These are phyloP conservation scores for Philopedon plagiatum DNA, from an alignment of 2,888 invertebrate genomes.

Conservation along the genomic window DNA sequence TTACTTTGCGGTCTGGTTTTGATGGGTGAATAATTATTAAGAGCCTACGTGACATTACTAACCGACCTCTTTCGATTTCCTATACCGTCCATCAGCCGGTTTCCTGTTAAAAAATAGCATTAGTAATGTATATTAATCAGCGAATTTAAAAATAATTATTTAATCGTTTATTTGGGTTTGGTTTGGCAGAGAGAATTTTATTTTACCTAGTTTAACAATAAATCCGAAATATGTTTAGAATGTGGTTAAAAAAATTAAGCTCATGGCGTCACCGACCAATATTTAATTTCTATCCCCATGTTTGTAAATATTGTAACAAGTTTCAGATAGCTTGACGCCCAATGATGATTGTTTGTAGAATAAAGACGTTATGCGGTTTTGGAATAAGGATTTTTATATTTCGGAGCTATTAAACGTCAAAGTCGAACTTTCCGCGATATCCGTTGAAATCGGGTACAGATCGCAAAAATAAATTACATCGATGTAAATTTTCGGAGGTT, in stretches of 20 bases:
- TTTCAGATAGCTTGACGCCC: background rate
- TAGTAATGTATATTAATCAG: conserved; percentile 9
- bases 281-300: background rate
- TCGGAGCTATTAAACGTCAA: background rate
- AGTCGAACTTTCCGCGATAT: no score
- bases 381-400: background rate
- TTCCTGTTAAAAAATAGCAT: background rate
- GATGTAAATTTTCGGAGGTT: no score
- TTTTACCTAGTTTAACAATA: background rate
- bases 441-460: no score
- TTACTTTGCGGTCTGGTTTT: background rate
- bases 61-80: background rate
- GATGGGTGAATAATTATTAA: background rate
- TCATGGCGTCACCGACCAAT: background rate
- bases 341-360: background rate
- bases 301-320: background rate
- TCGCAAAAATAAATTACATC: no score
- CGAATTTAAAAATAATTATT: background rate
- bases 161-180: conserved; percentile 1
- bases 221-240: conserved; percentile 2
- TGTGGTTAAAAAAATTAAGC: background rate
- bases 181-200: background rate
- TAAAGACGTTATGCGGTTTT: background rate
- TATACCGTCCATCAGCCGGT: background rate
- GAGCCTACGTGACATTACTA: background rate